Base-by-base conservation (phyloP, 1,140 invertebrate genomes). In the Euglossa dilemma region DNA sequence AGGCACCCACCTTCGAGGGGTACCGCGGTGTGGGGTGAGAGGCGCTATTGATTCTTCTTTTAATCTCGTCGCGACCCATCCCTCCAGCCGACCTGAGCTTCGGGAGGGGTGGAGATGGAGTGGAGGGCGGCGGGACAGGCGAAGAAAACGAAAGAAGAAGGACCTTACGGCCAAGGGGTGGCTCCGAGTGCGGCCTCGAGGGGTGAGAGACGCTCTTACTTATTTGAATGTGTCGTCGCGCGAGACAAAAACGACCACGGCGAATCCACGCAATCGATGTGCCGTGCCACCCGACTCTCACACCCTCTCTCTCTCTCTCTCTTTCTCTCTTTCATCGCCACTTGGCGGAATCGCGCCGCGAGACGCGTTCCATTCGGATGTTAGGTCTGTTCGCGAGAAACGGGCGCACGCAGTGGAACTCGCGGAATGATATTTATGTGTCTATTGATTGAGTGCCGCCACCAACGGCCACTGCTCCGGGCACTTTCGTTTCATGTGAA, bases 141-240 rank as follows among this genome's bases (percentile, higher is more conserved):
- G 54, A 74, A 80, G 64, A 61, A 85, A 85, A 86, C 84, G 88
- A 85, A 90, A 88, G 86, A 91, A 90, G 87, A 86, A 90, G 79
- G 85, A 87, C 83, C 80, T 66, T 67, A 85, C 63, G 63, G 74
- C 52, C 52, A 73, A 85, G 83, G 86, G 88, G 86, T 83, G 85
- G 80, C 63, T 67, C 45, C 52, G 80, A 61, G 36, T 28, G 36
- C 63, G 18, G 11, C 8, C 36, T 70, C 36, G 72, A 88, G 87
- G 85, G 84, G 80, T 52, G 28, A 76, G 66, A 56, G 72, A 81
- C 18, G 85, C 86, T 84, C 89, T 92, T 93, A 93, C 93, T 94
- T 94, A 94, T 94, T 94, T 93, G 93, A 93, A 94, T 94, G 93
- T 94, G 93, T 93, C 92, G 92, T 91, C 89, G 93, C 91, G 87